Evolutionary conservation across 2,113 vertebrate species (phyloP).

Genomic region (Neodon shergylaensis): DNA sequence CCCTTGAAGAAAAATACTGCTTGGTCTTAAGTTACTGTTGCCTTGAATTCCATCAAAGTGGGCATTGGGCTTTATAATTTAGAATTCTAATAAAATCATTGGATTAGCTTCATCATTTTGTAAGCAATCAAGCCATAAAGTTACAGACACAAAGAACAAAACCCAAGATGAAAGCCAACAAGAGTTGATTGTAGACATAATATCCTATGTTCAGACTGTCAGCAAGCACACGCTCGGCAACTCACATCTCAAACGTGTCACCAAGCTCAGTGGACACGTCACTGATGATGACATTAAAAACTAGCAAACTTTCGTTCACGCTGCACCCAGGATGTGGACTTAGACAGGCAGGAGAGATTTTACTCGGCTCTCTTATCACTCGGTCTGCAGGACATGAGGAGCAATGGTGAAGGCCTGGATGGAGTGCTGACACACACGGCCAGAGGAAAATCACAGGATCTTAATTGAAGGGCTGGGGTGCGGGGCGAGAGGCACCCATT

Average conservation of each 20-base stretch:
- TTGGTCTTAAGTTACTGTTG: neutral
- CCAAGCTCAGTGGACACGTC: neutral
- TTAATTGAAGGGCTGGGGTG: conserved; percentile 28
- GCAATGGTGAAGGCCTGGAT: neutral
- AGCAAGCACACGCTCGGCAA: neutral
- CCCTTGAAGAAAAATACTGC: neutral
- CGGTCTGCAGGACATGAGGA: conserved; percentile 43
- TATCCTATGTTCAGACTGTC: conserved; percentile 48
- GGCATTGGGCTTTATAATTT: neutral
- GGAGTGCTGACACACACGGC: conserved; percentile 52
- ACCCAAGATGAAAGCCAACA: conserved; percentile 1
- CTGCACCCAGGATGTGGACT: neutral
- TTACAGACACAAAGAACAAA: neutral
- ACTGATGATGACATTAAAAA: conserved; percentile 22
- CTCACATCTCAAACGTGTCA: conserved; percentile 2
- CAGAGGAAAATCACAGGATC: conserved; percentile 29
- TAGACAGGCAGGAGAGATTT: neutral
- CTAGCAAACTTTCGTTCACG: neutral
- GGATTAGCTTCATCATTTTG: neutral
- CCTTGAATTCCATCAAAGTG: neutral
- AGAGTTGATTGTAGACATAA: neutral
- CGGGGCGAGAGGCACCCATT: conserved; percentile 58
- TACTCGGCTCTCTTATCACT: neutral
- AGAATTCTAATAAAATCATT: conserved; percentile 23
- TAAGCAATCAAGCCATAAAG: conserved; percentile 4